phyloP scores from a whole-genome alignment of 1,140 invertebrate species.

The Zelostemma sp. region DNA sequence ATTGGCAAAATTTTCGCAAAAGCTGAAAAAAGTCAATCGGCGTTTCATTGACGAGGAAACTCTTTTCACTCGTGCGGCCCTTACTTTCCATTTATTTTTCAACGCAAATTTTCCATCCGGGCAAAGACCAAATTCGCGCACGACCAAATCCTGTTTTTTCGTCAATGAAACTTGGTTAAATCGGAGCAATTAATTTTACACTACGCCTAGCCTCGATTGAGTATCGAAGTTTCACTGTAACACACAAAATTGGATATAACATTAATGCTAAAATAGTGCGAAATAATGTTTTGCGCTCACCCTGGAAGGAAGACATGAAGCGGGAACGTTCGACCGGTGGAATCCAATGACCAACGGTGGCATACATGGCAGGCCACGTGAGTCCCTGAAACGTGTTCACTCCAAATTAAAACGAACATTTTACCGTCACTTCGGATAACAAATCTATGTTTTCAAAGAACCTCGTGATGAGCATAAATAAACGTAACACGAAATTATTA shows the following conservation, averaged over 20 bases:
- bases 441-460: too few species aligned
- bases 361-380: slow-evolving; percentile 89
- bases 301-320: slow-evolving; percentile 84
- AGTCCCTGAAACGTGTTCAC: slow-evolving; percentile 74
- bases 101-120: too few species aligned
- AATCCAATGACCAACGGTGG: slow-evolving; percentile 87
- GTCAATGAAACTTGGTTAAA: slow-evolving; percentile 5
- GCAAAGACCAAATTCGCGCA: neutral
- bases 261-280: slow-evolving; percentile 13
- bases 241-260: slow-evolving; percentile 59
- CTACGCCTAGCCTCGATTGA: slow-evolving; percentile 21
- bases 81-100: too few species aligned
- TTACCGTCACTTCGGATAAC: neutral
- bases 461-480: too few species aligned
- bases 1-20: too few species aligned
- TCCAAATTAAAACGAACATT: neutral
- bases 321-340: slow-evolving; percentile 81
- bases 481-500: too few species aligned
- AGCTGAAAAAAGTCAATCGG: too few species aligned
- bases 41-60: too few species aligned
- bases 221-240: slow-evolving; percentile 69
- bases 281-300: slow-evolving; percentile 57
- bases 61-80: too few species aligned
- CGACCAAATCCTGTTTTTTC: slow-evolving; percentile 14
- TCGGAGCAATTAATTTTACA: slow-evolving; percentile 13